Evolutionary conservation across 1,140 invertebrate genomes (phyloP).

Genomic region (Heliconius congener): DNA sequence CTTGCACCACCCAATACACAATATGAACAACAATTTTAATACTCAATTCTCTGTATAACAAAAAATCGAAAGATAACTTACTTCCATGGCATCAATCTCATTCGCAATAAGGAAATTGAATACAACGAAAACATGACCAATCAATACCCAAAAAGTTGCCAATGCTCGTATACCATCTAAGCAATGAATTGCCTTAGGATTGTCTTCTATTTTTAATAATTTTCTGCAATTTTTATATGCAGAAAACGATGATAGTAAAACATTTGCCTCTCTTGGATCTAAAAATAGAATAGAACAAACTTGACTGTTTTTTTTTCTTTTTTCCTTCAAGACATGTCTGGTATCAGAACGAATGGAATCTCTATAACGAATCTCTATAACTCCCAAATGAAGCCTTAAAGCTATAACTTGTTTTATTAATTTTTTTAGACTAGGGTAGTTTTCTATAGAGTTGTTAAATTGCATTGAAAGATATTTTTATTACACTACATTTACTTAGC

Average conservation of each 20-base stretch:
- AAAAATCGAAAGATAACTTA: conserved; percentile 9
- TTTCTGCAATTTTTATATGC: conserved; percentile 19
- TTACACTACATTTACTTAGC: too few relatives aligned
- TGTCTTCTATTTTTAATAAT: conserved; percentile 41
- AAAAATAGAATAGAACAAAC: background rate
- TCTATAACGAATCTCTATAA: too few relatives aligned
- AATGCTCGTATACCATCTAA: conserved; percentile 83
- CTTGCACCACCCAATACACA: background rate
- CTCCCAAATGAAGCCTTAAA: too few relatives aligned
- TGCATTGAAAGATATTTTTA: too few relatives aligned
- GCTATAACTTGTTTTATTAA: too few relatives aligned
- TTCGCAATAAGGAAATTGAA: conserved; percentile 28
- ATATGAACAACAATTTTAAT: background rate
- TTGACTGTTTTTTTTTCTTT: background rate
- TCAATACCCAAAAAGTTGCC: conserved; percentile 85
- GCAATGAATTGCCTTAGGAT: conserved; percentile 59
- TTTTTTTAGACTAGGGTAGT: too few relatives aligned
- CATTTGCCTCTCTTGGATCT: background rate
- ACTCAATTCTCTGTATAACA: background rate
- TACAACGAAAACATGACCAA: conserved; percentile 80
- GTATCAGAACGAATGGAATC: too few relatives aligned
- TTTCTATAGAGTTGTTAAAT: too few relatives aligned
- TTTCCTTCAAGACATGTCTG: too few relatives aligned
- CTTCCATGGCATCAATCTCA: conserved; percentile 21
- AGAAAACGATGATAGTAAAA: background rate